These are phyloP conservation scores for Anisognathus igniventris DNA, from an alignment of 2,797 vertebrate genomes.

Conservation along the genomic window DNA sequence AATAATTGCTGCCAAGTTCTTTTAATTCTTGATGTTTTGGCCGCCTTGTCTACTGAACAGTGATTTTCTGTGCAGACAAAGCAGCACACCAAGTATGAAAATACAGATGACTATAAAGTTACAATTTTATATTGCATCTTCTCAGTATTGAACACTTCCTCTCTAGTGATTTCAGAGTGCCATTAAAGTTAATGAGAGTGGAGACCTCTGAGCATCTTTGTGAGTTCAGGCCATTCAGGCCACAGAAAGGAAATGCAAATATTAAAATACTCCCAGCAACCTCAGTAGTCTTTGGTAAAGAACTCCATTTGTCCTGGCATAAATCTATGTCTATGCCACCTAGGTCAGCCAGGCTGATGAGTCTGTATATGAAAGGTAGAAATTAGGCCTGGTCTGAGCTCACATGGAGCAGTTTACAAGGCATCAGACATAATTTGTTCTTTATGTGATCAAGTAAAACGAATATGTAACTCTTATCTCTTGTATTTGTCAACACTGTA, in stretches of 20 bases:
- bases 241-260: constrained; percentile 43
- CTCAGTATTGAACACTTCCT: constrained; percentile 63
- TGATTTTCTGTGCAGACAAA: neutral
- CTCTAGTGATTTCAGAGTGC: constrained; percentile 47
- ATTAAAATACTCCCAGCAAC: neutral
- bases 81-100: neutral
- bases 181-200: constrained; percentile 65
- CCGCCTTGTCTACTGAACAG: neutral
- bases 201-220: constrained; percentile 55
- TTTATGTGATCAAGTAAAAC: neutral
- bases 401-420: neutral
- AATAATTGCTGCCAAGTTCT: neutral
- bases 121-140: constrained; percentile 29
- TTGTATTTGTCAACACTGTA: neutral
- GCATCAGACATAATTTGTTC: neutral
- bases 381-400: neutral
- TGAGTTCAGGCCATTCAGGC: constrained; percentile 45
- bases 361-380: neutral
- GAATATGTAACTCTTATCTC: neutral
- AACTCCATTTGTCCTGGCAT: neutral
- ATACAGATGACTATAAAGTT: neutral
- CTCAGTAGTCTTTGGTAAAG: neutral
- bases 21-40: neutral
- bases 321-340: neutral
- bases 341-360: neutral